Evolutionary conservation across 2,888 invertebrate genomes (phyloP), one percentile per base, ranked within the genome.

Genomic region (Colostygia pectinataria): DNA sequence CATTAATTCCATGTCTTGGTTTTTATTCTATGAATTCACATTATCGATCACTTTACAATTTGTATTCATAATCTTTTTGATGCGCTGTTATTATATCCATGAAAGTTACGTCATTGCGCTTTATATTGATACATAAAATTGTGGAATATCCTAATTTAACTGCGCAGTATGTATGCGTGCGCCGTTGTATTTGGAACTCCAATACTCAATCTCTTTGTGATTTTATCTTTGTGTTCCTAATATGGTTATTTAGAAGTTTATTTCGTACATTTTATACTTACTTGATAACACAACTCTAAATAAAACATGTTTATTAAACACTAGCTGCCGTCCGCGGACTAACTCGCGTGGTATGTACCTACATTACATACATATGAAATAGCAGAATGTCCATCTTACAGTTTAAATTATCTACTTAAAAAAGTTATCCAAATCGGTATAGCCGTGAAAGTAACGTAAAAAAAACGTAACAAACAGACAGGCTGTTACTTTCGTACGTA

Each of bases 131-230:
- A 59, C 65, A 66, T 66, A 69, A 44, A 53, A 34, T 23, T 34
- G 18, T 59, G 51, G 57, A 59, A 48, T 60, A 50, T 55, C 57
- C 54, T 49, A 62, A 66, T 66, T 61, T 58, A 45, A 77, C 74
- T 79, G 77, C 79, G 81, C 66, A 80, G 70, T 74, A 63, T 58
- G 70, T 74, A 63, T 58, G 53, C 41, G 12, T 45, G 33, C 27
- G 31, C 63, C 59, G 57, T 45, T 53, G 7, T 59, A 53, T 40
- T 46, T 49, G 48, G 59, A 54, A 40, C 62, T 57, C 15, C 45
- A 32, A 12, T 41, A 37, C 32, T 34, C 29, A 51, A 34, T 44
- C 25, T 28, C 38, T 14, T 18, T 36, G 14, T 28, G 14, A 25
- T 28, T 43, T 37, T 44, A 51, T 53, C 25, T 39, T 44, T 7